Conservation (phyloP, 2,113 vertebrate genomes). For the Coptodon rendalli region DNA sequence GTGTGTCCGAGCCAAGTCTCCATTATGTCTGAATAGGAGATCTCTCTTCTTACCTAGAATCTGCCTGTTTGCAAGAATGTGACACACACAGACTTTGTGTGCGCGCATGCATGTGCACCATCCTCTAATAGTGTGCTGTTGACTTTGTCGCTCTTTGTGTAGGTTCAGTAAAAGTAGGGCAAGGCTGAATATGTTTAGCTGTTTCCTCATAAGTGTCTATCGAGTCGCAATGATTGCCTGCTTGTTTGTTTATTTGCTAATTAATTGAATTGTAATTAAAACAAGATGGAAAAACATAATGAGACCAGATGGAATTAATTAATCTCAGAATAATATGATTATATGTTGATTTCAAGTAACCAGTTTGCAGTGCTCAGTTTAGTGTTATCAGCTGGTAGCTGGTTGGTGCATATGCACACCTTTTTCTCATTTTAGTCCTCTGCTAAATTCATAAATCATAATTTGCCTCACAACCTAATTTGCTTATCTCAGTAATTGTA, state of each 20-base stretch:
- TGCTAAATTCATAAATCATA: not conserved
- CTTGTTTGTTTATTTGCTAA: not conserved
- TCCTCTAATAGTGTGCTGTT: not conserved
- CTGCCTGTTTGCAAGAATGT: conserved; percentile 18
- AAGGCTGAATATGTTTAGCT: not conserved
- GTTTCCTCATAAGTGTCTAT: not conserved
- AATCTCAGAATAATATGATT: not conserved
- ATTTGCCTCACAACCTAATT: conserved; percentile 7
- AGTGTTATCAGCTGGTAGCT: not conserved
- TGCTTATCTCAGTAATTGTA: conserved; percentile 16
- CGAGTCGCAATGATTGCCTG: not conserved
- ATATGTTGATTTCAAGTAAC: not conserved
- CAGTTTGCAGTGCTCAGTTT: not conserved
- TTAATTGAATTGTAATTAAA: not conserved
- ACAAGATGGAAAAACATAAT: not conserved
- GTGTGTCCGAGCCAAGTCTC: not conserved
- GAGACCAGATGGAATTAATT: not conserved
- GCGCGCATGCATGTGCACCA: not conserved
- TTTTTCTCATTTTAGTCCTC: not conserved
- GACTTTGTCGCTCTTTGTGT: not conserved
- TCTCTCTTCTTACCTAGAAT: conserved; percentile 27
- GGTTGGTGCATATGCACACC: not conserved
- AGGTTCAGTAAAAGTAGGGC: not conserved
- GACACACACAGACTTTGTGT: not conserved
- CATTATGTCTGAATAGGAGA: conserved; percentile 39